A percentile compares a stretch with the other conserved stretches of the same genome.
Evolutionary conservation across 2,797 vertebrate species (phyloP).

Genomic region (Hylomyscus alleni): DNA sequence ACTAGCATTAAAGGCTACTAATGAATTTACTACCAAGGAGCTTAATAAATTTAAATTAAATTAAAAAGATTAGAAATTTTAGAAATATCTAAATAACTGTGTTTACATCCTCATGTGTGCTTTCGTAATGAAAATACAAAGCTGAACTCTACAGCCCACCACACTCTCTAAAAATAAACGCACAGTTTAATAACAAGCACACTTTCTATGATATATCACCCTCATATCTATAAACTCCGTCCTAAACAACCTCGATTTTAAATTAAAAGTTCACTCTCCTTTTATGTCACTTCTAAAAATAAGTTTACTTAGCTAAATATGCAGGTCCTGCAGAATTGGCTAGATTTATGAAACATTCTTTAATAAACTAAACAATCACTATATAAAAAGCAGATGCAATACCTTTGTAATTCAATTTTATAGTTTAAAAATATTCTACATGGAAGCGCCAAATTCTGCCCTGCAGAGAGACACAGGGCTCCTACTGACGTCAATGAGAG

Average conservation of each 20-base stretch:
- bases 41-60: neutral
- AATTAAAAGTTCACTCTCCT: slow-evolving; percentile 75
- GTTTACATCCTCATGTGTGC: slow-evolving; percentile 39
- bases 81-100: slow-evolving; percentile 9
- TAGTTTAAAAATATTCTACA: slow-evolving; percentile 85
- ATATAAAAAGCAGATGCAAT: slow-evolving; percentile 86
- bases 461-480: slow-evolving; percentile 81
- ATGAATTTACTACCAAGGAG: neutral
- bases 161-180: slow-evolving; percentile 74
- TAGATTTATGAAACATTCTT: slow-evolving; percentile 84
- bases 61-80: neutral
- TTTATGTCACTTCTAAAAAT: slow-evolving; percentile 83
- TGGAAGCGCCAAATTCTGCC: slow-evolving; percentile 83
- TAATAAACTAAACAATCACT: slow-evolving; percentile 85
- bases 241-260: slow-evolving; percentile 75
- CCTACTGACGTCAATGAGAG: slow-evolving; percentile 83
- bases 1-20: neutral
- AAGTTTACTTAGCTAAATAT: slow-evolving; percentile 81
- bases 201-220: slow-evolving; percentile 54
- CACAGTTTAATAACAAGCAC: slow-evolving; percentile 69
- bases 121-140: slow-evolving; percentile 26
- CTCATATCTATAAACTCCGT: slow-evolving; percentile 70
- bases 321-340: slow-evolving; percentile 79
- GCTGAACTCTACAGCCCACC: slow-evolving; percentile 47
- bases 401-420: slow-evolving; percentile 86